These are phyloP conservation scores for Tachina lurida DNA, from an alignment of 2,888 invertebrate species.

Conservation along the genomic window DNA sequence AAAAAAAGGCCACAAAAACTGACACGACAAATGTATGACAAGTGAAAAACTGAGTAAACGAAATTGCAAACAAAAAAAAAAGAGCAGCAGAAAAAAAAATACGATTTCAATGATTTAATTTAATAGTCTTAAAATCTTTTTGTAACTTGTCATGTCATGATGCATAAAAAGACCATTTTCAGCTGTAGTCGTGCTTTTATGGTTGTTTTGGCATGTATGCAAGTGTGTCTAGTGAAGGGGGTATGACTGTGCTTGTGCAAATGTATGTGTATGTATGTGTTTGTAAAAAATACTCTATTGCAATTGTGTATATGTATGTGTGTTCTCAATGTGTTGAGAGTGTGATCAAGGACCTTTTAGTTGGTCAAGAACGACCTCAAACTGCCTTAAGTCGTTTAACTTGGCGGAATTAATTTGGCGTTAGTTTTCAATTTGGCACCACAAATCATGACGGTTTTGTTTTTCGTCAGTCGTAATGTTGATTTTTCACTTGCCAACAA, in stretches of 20 bases:
- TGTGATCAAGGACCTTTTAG: constrained; percentile 39
- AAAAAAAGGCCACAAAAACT: constrained; percentile 40
- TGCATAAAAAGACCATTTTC: constrained; percentile 32
- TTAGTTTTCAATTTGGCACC: constrained; percentile 51
- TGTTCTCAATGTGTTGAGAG: constrained; percentile 11
- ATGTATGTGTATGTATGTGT: background rate
- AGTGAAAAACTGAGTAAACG: constrained; percentile 37
- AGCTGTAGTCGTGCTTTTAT: background rate
- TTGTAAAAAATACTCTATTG: background rate
- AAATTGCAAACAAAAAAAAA: constrained; percentile 8
- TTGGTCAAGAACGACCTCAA: constrained; percentile 55
- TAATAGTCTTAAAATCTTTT: constrained; percentile 68
- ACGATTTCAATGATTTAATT: constrained; percentile 66
- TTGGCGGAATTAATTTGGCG: constrained; percentile 52
- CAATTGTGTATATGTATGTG: too few relatives aligned
- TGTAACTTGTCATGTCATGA: constrained; percentile 52
- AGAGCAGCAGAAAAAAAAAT: constrained; percentile 17
- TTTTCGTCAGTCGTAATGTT: background rate
- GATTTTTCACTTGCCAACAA: constrained; percentile 40
- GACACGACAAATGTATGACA: constrained; percentile 58
- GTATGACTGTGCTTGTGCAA: background rate
- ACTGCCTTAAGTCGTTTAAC: constrained; percentile 54
- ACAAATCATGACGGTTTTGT: constrained; percentile 44
- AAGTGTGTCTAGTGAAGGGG: background rate
- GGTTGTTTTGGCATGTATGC: constrained; percentile 19